Evolutionary conservation across 2,113 vertebrate species (phyloP).

Genomic region (Malurus melanocephalus): DNA sequence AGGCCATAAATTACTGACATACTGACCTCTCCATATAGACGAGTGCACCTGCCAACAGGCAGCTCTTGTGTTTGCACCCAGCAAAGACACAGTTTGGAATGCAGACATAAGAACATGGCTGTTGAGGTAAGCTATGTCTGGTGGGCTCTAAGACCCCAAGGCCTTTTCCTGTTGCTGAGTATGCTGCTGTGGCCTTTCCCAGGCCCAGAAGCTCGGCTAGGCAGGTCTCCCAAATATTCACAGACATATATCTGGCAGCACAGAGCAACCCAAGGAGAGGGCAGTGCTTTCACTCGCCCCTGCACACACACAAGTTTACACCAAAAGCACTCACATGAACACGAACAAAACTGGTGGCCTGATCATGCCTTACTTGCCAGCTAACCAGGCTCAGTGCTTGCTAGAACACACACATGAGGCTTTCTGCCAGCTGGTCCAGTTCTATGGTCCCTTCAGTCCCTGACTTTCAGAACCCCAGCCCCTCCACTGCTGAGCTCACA

Average conservation of each 20-base stretch:
- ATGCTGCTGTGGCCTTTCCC: neutral
- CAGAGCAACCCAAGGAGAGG: neutral
- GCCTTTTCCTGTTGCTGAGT: neutral
- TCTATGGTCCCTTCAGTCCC: neutral
- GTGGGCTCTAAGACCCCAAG: neutral
- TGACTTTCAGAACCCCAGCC: neutral
- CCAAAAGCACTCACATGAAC: neutral
- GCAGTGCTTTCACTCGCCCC: neutral
- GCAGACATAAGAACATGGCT: neutral
- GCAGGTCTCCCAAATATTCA: neutral
- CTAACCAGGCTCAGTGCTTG: neutral
- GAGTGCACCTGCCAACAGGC: neutral
- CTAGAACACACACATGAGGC: rapidly evolving
- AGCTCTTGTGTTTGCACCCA: neutral
- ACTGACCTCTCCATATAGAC: neutral
- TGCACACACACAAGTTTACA: neutral
- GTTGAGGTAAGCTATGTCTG: neutral
- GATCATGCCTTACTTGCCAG: neutral
- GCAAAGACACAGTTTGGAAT: neutral
- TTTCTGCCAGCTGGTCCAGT: neutral
- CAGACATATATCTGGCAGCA: neutral
- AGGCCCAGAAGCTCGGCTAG: neutral
- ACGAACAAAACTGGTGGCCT: neutral
- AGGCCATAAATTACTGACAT: neutral
- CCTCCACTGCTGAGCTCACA: neutral